These are phyloP conservation scores for Lomographa bimaculata DNA, from an alignment of 2,888 invertebrate genomes.

Conservation along the genomic window DNA sequence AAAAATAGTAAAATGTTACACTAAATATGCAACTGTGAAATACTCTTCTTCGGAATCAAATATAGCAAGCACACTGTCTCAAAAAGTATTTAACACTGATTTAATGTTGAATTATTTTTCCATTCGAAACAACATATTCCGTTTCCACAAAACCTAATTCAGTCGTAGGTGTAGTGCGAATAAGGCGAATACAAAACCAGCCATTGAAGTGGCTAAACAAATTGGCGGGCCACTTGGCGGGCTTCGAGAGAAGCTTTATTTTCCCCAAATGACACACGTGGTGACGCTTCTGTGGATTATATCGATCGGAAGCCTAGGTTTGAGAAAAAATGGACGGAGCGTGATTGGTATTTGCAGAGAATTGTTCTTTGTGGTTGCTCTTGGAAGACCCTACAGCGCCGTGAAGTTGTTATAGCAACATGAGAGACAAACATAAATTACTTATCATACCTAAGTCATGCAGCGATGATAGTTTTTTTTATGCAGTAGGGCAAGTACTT, in stretches of 20 bases:
- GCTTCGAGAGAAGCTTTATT: conserved; percentile 62
- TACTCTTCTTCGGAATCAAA: too few relatives aligned
- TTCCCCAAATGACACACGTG: conserved; percentile 63
- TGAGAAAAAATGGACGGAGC: conserved; percentile 45
- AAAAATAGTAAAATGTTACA: too few relatives aligned
- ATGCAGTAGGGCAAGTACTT: too few relatives aligned
- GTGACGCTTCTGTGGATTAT: conserved; percentile 52
- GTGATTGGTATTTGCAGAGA: conserved; percentile 43
- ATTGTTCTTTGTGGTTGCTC: conserved; percentile 33
- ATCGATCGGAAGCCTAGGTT: conserved; percentile 51
- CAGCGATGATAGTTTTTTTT: too few relatives aligned
- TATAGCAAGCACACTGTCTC: too few relatives aligned
- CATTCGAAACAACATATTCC: too few relatives aligned
- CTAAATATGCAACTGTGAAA: too few relatives aligned
- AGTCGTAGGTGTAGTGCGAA: conserved; percentile 32
- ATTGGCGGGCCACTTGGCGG: conserved; percentile 65
- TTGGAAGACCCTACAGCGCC: conserved; percentile 30
- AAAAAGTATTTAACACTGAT: too few relatives aligned
- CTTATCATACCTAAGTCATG: too few relatives aligned
- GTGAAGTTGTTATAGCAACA: too few relatives aligned
- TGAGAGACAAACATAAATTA: too few relatives aligned
- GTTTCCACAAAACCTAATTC: conserved; percentile 39
- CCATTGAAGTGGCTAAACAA: conserved; percentile 71
- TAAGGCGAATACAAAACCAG: conserved; percentile 44
- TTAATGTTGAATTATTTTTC: too few relatives aligned